A percentile compares a stretch with the other conserved stretches of the same genome.
phyloP scores from a whole-genome alignment of 2,888 invertebrate genomes.

The Herminia tarsipennalis region DNA sequence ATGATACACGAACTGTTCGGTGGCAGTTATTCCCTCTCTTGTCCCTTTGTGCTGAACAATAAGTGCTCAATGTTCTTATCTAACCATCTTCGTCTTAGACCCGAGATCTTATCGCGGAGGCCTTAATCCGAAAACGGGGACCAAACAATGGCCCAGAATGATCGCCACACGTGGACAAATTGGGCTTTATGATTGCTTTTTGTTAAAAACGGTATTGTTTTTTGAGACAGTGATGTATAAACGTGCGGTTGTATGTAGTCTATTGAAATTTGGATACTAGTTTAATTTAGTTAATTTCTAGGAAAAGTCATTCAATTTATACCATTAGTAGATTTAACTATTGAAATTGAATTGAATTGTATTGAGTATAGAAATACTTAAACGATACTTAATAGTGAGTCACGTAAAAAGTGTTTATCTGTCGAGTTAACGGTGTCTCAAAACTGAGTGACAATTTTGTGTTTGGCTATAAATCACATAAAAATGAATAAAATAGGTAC shows the following conservation, averaged over 20 bases:
- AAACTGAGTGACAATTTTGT: no score
- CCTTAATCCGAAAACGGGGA: constrained; percentile 61
- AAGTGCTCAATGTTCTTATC: constrained; percentile 64
- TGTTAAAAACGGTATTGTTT: constrained; percentile 38
- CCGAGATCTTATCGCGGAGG: constrained; percentile 69
- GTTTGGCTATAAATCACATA: no score
- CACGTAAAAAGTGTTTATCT: no score
- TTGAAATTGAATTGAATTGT: no score
- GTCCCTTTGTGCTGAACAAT: constrained; percentile 63
- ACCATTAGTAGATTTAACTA: no score
- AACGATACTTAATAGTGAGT: no score
- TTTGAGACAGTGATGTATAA: constrained; percentile 35
- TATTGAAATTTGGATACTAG: no score
- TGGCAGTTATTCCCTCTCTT: constrained; percentile 55
- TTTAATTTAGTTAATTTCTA: no score
- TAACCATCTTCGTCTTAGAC: constrained; percentile 57
- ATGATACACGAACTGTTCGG: constrained; percentile 35
- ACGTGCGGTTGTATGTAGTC: constrained; percentile 14
- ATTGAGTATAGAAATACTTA: no score
- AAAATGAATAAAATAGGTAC: no score
- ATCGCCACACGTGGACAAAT: constrained; percentile 75
- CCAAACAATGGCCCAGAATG: constrained; percentile 63
- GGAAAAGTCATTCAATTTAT: no score
- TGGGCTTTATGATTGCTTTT: constrained; percentile 61
- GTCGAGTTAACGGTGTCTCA: no score